These are phyloP conservation scores for Wiebesia pumilae DNA, from an alignment of 1,140 invertebrate genomes.

Conservation along the genomic window DNA sequence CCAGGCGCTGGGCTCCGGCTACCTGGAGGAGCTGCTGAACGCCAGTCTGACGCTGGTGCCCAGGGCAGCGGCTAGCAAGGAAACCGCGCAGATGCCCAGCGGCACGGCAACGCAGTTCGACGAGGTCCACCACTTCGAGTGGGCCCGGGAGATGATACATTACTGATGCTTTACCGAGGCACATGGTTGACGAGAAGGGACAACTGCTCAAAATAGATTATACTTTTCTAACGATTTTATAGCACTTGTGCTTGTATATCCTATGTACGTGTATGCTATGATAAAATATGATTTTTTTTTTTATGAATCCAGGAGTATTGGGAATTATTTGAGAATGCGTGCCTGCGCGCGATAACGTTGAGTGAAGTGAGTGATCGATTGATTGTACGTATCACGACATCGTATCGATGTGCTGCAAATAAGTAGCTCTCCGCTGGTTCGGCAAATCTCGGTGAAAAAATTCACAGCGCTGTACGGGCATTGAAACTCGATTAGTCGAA, in stretches of 20 bases:
- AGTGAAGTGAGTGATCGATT: conserved; percentile 45
- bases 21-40: conserved; percentile 1
- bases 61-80: neutral
- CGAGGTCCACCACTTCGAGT: conserved; percentile 39
- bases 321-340: too few species aligned
- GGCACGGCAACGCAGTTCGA: conserved; percentile 1
- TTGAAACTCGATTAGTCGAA: conserved; percentile 21
- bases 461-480: neutral
- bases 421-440: neutral
- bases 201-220: too few species aligned
- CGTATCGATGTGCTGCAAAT: neutral
- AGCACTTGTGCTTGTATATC: too few species aligned
- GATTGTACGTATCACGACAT: neutral
- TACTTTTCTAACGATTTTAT: neutral
- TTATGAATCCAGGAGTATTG: too few species aligned
- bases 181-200: neutral
- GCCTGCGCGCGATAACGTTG: neutral
- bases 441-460: conserved; percentile 17
- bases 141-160: conserved; percentile 35
- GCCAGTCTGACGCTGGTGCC: conserved; percentile 11
- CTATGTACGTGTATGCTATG: too few species aligned
- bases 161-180: neutral
- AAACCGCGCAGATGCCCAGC: neutral
- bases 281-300: too few species aligned
- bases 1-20: neutral